Evolutionary conservation across 2,888 invertebrate genomes (phyloP), one percentile per base, ranked within the genome.

Genomic region (Furcula furcula): DNA sequence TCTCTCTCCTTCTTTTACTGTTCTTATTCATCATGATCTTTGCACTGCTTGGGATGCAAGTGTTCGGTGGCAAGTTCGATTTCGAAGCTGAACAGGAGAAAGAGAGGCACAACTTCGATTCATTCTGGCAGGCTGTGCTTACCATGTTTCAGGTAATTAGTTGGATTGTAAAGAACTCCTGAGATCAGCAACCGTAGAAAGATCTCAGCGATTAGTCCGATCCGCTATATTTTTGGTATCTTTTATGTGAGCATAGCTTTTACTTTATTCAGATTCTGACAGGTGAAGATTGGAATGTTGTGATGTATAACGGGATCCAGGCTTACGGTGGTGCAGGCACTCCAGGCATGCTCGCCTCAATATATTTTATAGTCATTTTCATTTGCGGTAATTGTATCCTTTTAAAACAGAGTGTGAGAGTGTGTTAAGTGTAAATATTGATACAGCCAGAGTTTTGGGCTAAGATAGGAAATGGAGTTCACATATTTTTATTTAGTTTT

Each of bases 1-100:
- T 98, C 74, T 99, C 98, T 35, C 92, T 99, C 30, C 91, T 99
- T 79, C 92, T 99, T 38, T 92, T 99, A 43, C 93, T 99, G 57
- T 99, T 99, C 90, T 92, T 99, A 45, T 99, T 99, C 89, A 99
- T 99, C 86, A 98, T 99, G 79, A 99, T 99, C 83, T 99, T 99
- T 85, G 98, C 99, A 11, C 90, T 99, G 40, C 91, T 99, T 34
- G 99, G 99, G 37, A 99, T 99, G 99, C 99, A 99, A 90, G 96
- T 99, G 22, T 99, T 99, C 83, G 99, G 99, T 40, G 99, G 99
- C 26, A 96, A 93, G 84, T 99, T 99, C 82, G 98, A 98, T 85
- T 97, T 94, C 77, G 92, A 93, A 33, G 90, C 91, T 4, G 92
- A 92, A 25, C 91, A 91, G 44, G 94, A 96, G 54, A 99, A 98